Base-by-base conservation (phyloP, 1,140 invertebrate genomes). In the Megalonaias nervosa region DNA sequence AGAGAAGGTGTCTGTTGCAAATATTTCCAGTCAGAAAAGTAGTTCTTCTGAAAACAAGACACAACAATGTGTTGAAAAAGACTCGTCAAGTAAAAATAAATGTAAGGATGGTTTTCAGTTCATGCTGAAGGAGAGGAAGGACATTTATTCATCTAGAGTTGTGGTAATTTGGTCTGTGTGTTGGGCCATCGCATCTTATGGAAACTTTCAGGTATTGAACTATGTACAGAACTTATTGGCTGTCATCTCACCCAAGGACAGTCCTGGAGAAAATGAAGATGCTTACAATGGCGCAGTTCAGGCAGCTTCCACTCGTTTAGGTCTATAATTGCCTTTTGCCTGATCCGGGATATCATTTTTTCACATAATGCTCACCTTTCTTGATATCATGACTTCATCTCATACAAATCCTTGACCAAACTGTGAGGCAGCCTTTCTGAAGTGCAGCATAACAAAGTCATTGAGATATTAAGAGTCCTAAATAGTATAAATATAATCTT, bases 111-210 rank as follows among this genome's bases (percentile, higher is more conserved):
- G 74, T 13, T 56, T 80, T 26, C 6, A 4, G 1, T 60, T 93
- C 5, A 88, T 96, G 62, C 94, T 93, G 93, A 87, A 91, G 17
- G 95, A 97, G 90, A 94, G 96, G 66, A 88, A 93, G 59, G 88
- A 92, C 56, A 94, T 96, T 55, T 97, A 95, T 89, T 92, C 93
- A 0, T 94, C 95, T 87, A 82, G 85, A 1, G 93, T 94, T 67
- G 93, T 97, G 13, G 55, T 96, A 0, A 95, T 95, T 84, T 98
- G 97, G 97, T 96, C 95, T 1, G 86, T 96, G 17, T 96, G 97
- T 94, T 97, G 96, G 93, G 94, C 96, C 0, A 91, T 90, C 21
- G 93, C 94, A 0, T 93, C 95, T 14, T 95, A 95, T 81, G 95
- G 96, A 17, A 96, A 95, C 91, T 93, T 95, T n/a, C 95, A 96